A percentile compares a stretch with the other conserved stretches of the same genome.
phyloP scores from a whole-genome alignment of 2,113 vertebrate genomes.

The Muscicapa adusta region DNA sequence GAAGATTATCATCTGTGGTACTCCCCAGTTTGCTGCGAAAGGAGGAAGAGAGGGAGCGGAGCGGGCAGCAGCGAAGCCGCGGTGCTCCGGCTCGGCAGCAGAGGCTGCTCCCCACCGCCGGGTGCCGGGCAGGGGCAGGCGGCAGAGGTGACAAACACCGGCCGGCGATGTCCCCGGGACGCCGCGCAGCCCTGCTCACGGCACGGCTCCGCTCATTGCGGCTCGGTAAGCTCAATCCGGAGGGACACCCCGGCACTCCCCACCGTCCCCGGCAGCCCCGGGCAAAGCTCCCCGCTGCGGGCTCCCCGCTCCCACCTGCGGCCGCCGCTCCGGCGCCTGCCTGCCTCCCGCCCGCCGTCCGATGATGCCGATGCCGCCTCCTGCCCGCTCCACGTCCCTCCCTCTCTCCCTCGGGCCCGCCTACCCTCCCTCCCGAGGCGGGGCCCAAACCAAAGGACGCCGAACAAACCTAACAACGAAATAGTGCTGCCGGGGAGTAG shows the following conservation, averaged over 20 bases:
- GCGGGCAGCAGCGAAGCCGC: background rate
- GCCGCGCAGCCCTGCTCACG: background rate
- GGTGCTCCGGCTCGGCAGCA: fast-evolving
- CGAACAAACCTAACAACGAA: fast-evolving
- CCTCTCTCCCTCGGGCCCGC: background rate
- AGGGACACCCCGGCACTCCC: background rate
- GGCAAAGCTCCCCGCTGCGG: background rate
- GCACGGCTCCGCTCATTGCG: background rate
- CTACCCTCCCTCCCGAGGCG: background rate
- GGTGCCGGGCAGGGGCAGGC: background rate
- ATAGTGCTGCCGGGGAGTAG: fast-evolving
- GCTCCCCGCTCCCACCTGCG: background rate
- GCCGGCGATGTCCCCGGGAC: background rate
- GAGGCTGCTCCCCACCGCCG: background rate
- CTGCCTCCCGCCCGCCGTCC: background rate
- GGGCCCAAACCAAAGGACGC: background rate
- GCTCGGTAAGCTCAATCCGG: background rate
- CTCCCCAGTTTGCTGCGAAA: fast-evolving
- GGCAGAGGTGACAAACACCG: background rate
- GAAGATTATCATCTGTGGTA: fast-evolving
- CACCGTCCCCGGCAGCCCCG: background rate
- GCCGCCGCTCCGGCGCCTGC: fast-evolving
- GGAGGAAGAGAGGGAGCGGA: no score
- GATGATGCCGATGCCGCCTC: fast-evolving
- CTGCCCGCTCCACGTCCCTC: background rate